These are phyloP conservation scores for Phacellophora camtschatica DNA, from an alignment of 30 jellyfish, hydroid and myxozoan species.

Conservation along the genomic window DNA sequence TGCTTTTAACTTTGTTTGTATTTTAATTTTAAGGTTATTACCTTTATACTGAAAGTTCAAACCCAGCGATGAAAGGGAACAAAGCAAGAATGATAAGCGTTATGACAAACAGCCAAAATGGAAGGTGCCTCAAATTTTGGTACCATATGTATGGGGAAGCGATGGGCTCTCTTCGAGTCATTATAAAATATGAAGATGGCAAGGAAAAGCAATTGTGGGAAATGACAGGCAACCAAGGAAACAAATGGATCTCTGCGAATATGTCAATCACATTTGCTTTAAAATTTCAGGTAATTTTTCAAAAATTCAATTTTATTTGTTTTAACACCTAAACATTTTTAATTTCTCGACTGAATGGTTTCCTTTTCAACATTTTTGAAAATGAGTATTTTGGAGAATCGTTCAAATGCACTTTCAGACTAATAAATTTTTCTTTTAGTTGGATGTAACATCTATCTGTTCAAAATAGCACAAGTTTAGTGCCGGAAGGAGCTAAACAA, in stretches of 20 bases:
- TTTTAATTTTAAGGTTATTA: constrained; percentile 35
- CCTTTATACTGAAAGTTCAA: constrained; percentile 55
- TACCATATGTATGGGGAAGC: constrained; percentile 57
- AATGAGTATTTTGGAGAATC: not conserved
- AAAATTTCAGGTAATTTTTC: not conserved
- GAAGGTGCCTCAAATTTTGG: constrained; percentile 23
- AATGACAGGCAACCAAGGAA: constrained; percentile 38
- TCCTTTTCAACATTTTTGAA: no score
- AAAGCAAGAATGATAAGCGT: constrained; percentile 49
- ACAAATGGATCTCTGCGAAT: constrained; percentile 17
- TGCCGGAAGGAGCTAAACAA: no score
- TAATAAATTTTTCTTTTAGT: no score
- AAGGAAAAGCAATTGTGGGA: constrained; percentile 27
- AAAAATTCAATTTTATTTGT: not conserved
- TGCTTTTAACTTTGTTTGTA: no score
- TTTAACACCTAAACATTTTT: not conserved
- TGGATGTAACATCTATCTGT: not conserved
- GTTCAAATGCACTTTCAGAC: no score
- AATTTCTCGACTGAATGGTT: not conserved
- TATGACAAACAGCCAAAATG: not conserved
- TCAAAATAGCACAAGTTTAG: no score
- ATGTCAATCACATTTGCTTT: not conserved
- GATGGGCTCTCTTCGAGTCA: constrained; percentile 29
- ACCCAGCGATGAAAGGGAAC: constrained; percentile 63
- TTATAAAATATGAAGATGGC: not conserved